Conservation (phyloP, 2,888 invertebrate genomes). For the Drosophila anomalipes region DNA sequence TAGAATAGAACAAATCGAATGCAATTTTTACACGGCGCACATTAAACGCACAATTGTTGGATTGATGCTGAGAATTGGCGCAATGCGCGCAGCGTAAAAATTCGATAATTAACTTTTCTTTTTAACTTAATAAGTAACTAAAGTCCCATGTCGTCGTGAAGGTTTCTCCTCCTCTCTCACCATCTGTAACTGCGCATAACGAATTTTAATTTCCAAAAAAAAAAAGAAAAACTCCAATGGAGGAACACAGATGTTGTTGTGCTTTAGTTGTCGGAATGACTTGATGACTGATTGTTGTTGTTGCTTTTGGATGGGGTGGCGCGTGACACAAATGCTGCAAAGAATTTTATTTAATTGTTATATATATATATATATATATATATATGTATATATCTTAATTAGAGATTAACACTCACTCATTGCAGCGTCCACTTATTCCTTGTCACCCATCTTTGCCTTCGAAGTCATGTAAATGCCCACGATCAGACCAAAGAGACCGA, state of each 20-base stretch:
- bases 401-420: constrained; percentile 37
- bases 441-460: constrained; percentile 92
- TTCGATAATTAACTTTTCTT: constrained; percentile 41
- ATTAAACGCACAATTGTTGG: constrained; percentile 53
- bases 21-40: constrained; percentile 68
- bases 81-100: constrained; percentile 70
- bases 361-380: constrained; percentile 2
- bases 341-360: constrained; percentile 19
- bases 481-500: constrained; percentile 99
- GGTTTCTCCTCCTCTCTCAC: constrained; percentile 10
- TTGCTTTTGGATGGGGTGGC: constrained; percentile 52
- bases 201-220: constrained; percentile 71
- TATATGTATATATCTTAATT: constrained; percentile 1
- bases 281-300: constrained; percentile 60
- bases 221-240: constrained; percentile 10
- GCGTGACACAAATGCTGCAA: constrained; percentile 49
- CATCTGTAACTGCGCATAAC: constrained; percentile 58
- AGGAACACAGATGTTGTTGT: constrained; percentile 60
- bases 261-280: constrained; percentile 65
- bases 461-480: constrained; percentile 98
- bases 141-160: constrained; percentile 66
- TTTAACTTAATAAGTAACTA: constrained; percentile 72
- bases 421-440: constrained; percentile 79
- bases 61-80: constrained; percentile 60
- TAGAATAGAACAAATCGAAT: constrained; percentile 29